These are phyloP conservation scores for Phlogophora meticulosa DNA, from an alignment of 2,888 invertebrate genomes.

Conservation along the genomic window DNA sequence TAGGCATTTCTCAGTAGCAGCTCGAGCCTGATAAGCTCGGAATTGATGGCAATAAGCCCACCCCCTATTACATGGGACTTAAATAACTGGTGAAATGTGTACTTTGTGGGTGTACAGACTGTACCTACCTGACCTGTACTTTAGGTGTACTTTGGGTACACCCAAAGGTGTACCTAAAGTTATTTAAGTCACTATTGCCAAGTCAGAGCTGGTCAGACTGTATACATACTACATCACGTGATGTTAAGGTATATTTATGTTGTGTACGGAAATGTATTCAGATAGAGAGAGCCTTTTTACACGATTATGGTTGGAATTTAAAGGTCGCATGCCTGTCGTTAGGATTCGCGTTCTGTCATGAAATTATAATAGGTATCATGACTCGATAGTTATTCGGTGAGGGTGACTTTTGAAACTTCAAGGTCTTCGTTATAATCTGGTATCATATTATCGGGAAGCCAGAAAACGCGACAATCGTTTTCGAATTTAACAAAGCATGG, in stretches of 20 bases:
- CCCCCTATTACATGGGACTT: too few relatives aligned
- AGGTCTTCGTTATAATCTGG: conserved; percentile 34
- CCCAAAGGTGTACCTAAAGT: too few relatives aligned
- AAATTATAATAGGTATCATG: conserved; percentile 35
- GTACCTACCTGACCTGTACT: too few relatives aligned
- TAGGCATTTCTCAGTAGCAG: too few relatives aligned
- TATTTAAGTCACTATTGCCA: too few relatives aligned
- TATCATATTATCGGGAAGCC: conserved; percentile 28
- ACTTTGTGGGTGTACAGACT: too few relatives aligned
- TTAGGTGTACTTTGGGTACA: too few relatives aligned
- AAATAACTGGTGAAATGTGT: too few relatives aligned
- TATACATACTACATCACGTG: too few relatives aligned
- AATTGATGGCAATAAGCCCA: too few relatives aligned
- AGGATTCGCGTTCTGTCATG: conserved; percentile 31
- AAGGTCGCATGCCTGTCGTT: conserved; percentile 49
- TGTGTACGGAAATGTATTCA: conserved; percentile 10
- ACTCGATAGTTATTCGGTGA: conserved; percentile 10
- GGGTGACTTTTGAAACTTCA: conserved; percentile 47
- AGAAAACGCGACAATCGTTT: conserved; percentile 6
- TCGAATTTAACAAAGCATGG: conserved; percentile 2
- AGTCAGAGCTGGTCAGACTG: too few relatives aligned
- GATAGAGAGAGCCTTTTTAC: conserved; percentile 10
- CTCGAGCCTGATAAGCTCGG: too few relatives aligned
- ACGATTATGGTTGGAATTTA: conserved; percentile 23
- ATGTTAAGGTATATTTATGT: not conserved